Base-by-base conservation (phyloP, 2,888 invertebrate species). In the Heliothis peltigera region DNA sequence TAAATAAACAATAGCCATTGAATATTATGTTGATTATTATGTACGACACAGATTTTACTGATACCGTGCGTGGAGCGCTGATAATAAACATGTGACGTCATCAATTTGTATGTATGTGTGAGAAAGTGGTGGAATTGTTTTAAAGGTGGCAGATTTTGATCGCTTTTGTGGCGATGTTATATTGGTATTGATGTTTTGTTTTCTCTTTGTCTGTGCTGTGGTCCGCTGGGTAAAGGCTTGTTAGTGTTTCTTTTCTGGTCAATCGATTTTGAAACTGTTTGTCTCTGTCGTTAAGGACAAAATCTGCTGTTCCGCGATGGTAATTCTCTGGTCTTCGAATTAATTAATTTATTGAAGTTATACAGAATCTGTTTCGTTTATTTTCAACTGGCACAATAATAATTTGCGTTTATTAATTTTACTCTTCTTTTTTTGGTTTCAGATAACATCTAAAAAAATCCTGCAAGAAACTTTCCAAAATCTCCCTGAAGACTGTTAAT, bases 401-500 rank as follows among this genome's bases (percentile, higher is more conserved):
- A 25, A 25, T 25, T 25, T 4, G 8, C 7, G 25, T 25, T 25
- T 1, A 7, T 25, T 32, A 32, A 32, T 32, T 32, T 32, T n/a
- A n/a, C n/a, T 1, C 32, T 12, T 75, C 77, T 82, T 65, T 55
- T 68, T 92, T 91, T n/a, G n/a, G 90, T 95, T 95, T 75, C 94
- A 95, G 94, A 93, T 93, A 93, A 90, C 89, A 91, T 89, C 88
- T 83, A 82, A 82, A 86, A 84, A 86, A 82, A 84, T 88, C 88
- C 89, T 89, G 92, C 89, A 87, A 86, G 81, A 80, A 85, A 91
- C 87, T 93, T 95, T 94, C 93, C 93, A 92, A 94, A 92, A 92
- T 92, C 92, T 90, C 89, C 89, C 92, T 89, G 80, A 94, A 94
- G 95, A 95, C 94, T 95, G 94, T 92, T 90, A 86, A 86, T 74